Percentiles rank a stretch among this genome's conserved stretches.
phyloP scores from a whole-genome alignment of 2,113 vertebrate genomes.

The Vulpes ferrilata region DNA sequence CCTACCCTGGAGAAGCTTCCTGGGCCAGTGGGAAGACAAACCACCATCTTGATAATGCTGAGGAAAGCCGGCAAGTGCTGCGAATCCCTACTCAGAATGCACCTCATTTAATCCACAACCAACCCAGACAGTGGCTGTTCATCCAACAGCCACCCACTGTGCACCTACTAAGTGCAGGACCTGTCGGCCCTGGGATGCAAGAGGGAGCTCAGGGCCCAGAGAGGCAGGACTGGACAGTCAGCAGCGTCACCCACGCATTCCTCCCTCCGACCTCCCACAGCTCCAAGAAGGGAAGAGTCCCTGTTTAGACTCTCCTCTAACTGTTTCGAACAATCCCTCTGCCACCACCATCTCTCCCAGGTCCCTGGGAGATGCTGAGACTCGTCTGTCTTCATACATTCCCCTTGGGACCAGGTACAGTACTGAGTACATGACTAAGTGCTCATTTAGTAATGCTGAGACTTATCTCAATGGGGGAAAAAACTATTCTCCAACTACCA shows the following conservation, averaged over 20 bases:
- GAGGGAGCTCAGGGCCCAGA: not conserved
- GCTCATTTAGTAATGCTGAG: conserved; percentile 16
- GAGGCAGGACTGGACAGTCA: not conserved
- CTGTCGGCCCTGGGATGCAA: not conserved
- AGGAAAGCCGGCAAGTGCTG: not conserved
- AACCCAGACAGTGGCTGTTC: not conserved
- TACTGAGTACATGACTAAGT: not conserved
- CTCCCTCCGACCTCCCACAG: not conserved
- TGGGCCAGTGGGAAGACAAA: not conserved
- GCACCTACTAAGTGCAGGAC: not conserved
- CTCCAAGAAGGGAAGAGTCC: not conserved
- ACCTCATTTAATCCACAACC: not conserved
- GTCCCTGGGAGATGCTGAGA: not conserved
- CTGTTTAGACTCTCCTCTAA: not conserved
- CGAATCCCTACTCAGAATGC: not conserved
- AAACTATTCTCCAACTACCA: not conserved
- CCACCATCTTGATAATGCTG: not conserved
- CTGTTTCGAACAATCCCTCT: not conserved
- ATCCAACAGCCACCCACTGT: not conserved
- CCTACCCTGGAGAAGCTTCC: not conserved
- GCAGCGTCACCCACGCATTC: accelerated
- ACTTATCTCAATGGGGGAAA: not conserved
- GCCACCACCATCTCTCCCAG: not conserved
- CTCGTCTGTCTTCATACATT: not conserved
- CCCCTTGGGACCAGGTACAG: not conserved